A percentile compares a stretch with the other conserved stretches of the same genome.
Conservation (phyloP, 2,888 invertebrate genomes). For the Caenorhabditis japonica region DNA sequence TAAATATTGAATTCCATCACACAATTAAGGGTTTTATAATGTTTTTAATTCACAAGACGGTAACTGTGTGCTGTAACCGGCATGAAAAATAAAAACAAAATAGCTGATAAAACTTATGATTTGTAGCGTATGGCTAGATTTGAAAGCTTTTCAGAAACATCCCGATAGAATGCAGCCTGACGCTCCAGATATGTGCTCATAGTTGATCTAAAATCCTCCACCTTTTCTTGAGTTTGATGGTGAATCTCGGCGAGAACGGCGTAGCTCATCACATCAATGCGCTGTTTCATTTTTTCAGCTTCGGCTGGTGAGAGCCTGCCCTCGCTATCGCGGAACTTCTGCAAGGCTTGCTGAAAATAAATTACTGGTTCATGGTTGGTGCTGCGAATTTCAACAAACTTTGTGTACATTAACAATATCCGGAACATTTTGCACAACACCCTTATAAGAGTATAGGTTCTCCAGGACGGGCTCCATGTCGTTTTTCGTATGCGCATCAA, state of each 20-base stretch:
- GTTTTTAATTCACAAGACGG: too few species aligned
- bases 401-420: conserved; percentile 91
- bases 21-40: too few species aligned
- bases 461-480: conserved; percentile 93
- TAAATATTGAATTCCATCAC: too few species aligned
- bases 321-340: conserved; percentile 62
- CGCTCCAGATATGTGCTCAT: conserved; percentile 89
- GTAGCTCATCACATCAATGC: conserved; percentile 92
- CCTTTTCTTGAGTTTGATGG: conserved; percentile 87
- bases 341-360: conserved; percentile 62
- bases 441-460: conserved; percentile 92
- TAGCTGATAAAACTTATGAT: too few species aligned
- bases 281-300: conserved; percentile 72
- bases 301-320: conserved; percentile 55
- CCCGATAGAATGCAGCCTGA: conserved; percentile 92
- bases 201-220: conserved; percentile 87
- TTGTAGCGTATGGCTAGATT: conserved; percentile 61
- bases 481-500: conserved; percentile 71
- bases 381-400: too few species aligned
- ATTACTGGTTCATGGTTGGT: neutral
- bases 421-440: conserved; percentile 90
- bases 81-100: too few species aligned
- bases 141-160: conserved; percentile 77
- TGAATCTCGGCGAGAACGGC: conserved; percentile 93
- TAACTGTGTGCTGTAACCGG: too few species aligned